Evolutionary conservation across 2,888 invertebrate genomes (phyloP), one percentile per base, ranked within the genome.

Genomic region (Drosophila phalerata): DNA sequence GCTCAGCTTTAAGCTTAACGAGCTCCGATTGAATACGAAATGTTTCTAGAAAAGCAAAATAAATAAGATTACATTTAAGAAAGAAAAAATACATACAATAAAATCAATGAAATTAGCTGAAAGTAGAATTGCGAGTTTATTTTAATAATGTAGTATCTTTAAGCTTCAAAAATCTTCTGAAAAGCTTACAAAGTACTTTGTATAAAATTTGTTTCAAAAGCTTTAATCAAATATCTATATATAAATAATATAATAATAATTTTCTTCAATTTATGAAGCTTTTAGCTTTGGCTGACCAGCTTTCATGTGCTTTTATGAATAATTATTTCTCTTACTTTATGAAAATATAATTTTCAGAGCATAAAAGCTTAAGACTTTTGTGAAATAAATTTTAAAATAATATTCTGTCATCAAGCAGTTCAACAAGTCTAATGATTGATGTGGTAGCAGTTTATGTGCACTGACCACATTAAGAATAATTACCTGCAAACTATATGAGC

Each of bases 401-500:
- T 17, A 15, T 30, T 15, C 13, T 49, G 8, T 37, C n/a, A 10
- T 10, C 19, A 37, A n/a, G 15, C 37, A 11, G 28, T 10, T 22
- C 17, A 13, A 10, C 4, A 25, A 40, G 17, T 5, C 37, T 2
- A 4, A 10, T 61, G 56, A 60, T 52, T 51, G 51, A 51, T 55
- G 37, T 19, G 37, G 30, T 49, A 34, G 17, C 37, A n/a, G 34
- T 32, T 47, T 51, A 30, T 45, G 25, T 55, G 53, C 65, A 48
- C 37, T 63, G 62, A 45, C 58, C 68, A 63, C 52, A 47, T 73
- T 55, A 72, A 42, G 43, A 32, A 8, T 37, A 45, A 56, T 63
- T 72, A 48, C 43, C 57, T 40, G 17, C 55, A 69, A 75, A 75
- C 75, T 68, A 49, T 74, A 68, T 74, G 45, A 60, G 49, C 66